These are phyloP conservation scores for Thera britannica DNA, from an alignment of 2,888 invertebrate genomes.

Conservation along the genomic window DNA sequence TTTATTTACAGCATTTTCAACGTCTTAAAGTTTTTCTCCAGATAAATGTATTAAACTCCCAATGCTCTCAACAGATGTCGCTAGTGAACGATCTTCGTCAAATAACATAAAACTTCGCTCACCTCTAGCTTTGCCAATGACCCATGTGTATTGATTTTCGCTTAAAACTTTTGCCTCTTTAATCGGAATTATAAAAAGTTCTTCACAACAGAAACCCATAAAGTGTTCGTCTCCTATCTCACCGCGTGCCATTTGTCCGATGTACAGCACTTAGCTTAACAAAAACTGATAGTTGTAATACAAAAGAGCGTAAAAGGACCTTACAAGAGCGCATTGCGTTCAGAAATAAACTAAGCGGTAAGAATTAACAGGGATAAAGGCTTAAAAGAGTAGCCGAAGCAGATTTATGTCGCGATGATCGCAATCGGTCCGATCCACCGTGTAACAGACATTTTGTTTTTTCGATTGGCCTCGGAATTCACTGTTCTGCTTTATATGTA, in stretches of 20 bases:
- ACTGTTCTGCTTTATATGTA: conserved; percentile 53
- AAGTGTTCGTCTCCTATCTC: conserved; percentile 67
- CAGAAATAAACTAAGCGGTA: conserved; percentile 84
- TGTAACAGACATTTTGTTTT: conserved; percentile 73
- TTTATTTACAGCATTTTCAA: not conserved
- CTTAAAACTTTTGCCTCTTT: conserved; percentile 50
- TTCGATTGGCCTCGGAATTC: conserved; percentile 62
- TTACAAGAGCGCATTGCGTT: conserved; percentile 80
- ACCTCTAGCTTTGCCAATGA: conserved; percentile 34
- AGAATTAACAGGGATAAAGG: conserved; percentile 84
- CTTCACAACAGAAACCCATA: conserved; percentile 55
- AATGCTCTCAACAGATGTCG: conserved; percentile 33
- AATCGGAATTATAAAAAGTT: conserved; percentile 51
- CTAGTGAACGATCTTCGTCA: conserved; percentile 9
- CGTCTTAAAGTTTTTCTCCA: no score
- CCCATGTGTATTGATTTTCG: conserved; percentile 41
- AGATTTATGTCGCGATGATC: conserved; percentile 83
- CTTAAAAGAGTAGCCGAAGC: conserved; percentile 83
- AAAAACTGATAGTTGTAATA: conserved; percentile 84
- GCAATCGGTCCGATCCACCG: conserved; percentile 78
- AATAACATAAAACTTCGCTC: conserved; percentile 33
- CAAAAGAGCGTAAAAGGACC: conserved; percentile 76
- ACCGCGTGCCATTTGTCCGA: conserved; percentile 78
- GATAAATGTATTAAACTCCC: conserved; percentile 1
- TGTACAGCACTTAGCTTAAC: conserved; percentile 83